Conservation (phyloP, 1,140 invertebrate species). For the Phocides pigmalion region DNA sequence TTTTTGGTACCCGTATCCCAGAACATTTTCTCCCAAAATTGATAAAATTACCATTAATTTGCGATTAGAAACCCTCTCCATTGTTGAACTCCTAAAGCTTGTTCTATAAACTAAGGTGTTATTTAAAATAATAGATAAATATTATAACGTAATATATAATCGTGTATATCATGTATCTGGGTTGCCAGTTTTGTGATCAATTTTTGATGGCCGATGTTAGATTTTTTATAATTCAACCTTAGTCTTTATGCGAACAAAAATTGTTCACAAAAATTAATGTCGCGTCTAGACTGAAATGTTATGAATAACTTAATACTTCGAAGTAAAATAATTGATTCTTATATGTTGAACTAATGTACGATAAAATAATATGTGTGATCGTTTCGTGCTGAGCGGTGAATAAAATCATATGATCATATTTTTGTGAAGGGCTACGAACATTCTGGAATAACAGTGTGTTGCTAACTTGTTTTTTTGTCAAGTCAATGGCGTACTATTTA, state of each 20-base stretch:
- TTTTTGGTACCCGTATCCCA: too few species aligned
- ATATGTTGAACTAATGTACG: too few species aligned
- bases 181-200: conserved; percentile 48
- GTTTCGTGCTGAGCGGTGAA: conserved; percentile 21
- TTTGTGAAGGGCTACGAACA: too few species aligned
- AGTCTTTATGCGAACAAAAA: neutral
- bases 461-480: too few species aligned
- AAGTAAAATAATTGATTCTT: too few species aligned
- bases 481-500: too few species aligned
- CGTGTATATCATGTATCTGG: conserved; percentile 38
- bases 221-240: neutral
- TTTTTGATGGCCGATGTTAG: conserved; percentile 20
- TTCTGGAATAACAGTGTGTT: too few species aligned
- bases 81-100: conserved; percentile 67
- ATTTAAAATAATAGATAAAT: conserved; percentile 38
- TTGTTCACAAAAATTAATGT: conserved; percentile 20
- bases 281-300: conserved; percentile 25
- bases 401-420: too few species aligned
- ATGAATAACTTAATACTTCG: neutral
- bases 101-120: conserved; percentile 43
- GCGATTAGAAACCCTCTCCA: conserved; percentile 52
- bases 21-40: conserved; percentile 29
- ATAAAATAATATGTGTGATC: neutral
- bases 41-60: conserved; percentile 33
- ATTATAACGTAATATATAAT: neutral